Conservation (phyloP, 2,888 invertebrate species). For the Phengaris alcon region DNA sequence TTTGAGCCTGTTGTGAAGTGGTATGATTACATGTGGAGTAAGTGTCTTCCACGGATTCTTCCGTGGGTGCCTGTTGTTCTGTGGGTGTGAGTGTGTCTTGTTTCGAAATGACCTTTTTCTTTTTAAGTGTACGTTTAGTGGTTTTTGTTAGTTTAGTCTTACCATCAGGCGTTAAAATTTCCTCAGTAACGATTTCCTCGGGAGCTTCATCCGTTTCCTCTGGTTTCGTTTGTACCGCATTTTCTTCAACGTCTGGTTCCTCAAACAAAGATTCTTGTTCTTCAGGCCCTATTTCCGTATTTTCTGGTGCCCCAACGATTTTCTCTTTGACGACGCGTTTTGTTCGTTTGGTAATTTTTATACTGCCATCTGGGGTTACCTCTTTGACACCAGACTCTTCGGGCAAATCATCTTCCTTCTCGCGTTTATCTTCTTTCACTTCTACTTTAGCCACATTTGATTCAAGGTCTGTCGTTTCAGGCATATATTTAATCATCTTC, state of each 20-base stretch:
- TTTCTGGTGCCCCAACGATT: background rate
- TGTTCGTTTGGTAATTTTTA: background rate
- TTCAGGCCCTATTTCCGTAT: conserved; percentile 27
- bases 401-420: conserved; percentile 35
- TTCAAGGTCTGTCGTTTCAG: conserved; percentile 35
- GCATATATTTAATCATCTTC: conserved; percentile 44
- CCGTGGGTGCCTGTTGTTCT: background rate
- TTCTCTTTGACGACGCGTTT: background rate
- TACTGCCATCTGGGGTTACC: background rate
- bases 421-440: conserved; percentile 41
- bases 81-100: background rate
- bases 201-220: conserved; percentile 42
- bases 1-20: background rate
- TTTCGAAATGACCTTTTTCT: conserved; percentile 37
- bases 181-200: conserved; percentile 45
- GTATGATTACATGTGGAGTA: background rate
- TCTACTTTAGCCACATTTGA: too few relatives aligned
- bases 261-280: conserved; percentile 42
- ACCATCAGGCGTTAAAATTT: conserved; percentile 44
- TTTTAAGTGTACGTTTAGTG: conserved; percentile 36
- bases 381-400: background rate
- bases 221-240: conserved; percentile 41
- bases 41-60: background rate
- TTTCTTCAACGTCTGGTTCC: conserved; percentile 44
- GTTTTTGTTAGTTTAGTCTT: conserved; percentile 50